phyloP scores from a whole-genome alignment of 2,888 invertebrate species.

The Nephrocerus scutellatus region DNA sequence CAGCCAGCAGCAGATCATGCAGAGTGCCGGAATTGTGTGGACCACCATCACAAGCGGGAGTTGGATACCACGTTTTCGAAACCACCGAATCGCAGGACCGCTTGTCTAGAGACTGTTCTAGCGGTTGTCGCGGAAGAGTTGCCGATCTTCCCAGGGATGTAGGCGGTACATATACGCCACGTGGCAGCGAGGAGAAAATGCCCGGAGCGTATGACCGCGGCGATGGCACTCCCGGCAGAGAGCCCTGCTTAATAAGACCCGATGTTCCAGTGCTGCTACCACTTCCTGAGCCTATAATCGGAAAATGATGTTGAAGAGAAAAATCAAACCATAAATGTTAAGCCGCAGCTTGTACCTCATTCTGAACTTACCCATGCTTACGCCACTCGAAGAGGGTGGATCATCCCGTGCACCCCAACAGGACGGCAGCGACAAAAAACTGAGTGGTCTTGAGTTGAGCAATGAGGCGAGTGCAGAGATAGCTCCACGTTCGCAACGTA shows the following conservation, averaged over 20 bases:
- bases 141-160: slow-evolving; percentile 49
- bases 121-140: slow-evolving; percentile 49
- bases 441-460: slow-evolving; percentile 48
- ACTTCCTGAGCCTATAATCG: slow-evolving; percentile 43
- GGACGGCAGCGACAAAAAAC: slow-evolving; percentile 50
- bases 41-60: slow-evolving; percentile 50
- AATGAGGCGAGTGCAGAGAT: slow-evolving; percentile 50
- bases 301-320: background rate
- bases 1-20: slow-evolving; percentile 39
- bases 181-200: slow-evolving; percentile 50
- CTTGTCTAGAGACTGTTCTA: slow-evolving; percentile 47
- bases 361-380: slow-evolving; percentile 48
- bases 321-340: background rate
- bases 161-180: slow-evolving; percentile 48
- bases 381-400: slow-evolving; percentile 50
- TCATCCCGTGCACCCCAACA: slow-evolving; percentile 51
- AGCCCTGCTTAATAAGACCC: slow-evolving; percentile 36
- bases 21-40: slow-evolving; percentile 37
- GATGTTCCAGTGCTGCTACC: slow-evolving; percentile 48
- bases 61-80: slow-evolving; percentile 50
- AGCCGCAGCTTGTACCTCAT: background rate
- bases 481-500: slow-evolving; percentile 52
- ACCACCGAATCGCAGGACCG: slow-evolving; percentile 53
- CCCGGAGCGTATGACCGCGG: slow-evolving; percentile 39
- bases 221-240: slow-evolving; percentile 34